These are phyloP conservation scores for Erebia aethiops DNA, from an alignment of 2,888 invertebrate species.

Conservation along the genomic window DNA sequence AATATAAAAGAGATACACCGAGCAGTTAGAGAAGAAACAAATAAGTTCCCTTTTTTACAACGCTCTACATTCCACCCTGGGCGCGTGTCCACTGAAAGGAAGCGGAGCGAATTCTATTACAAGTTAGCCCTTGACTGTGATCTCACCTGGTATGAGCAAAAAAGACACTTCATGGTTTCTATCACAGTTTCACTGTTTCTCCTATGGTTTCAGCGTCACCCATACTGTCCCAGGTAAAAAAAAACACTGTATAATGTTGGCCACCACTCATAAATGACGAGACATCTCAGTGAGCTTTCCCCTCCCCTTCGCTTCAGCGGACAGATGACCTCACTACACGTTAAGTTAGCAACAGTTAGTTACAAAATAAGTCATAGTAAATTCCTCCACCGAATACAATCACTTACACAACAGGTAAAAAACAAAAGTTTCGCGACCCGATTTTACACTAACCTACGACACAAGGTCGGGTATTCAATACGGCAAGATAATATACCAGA, in stretches of 20 bases:
- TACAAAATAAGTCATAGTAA: not conserved
- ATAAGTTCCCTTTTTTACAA: not conserved
- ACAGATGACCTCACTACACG: not conserved
- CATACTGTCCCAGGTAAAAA: too few species aligned
- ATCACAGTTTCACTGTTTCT: too few species aligned
- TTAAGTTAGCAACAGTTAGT: not conserved
- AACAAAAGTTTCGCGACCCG: not conserved
- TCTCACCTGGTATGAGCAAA: too few species aligned
- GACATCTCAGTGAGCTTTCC: too few species aligned
- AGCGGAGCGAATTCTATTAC: too few species aligned
- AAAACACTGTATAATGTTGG: too few species aligned
- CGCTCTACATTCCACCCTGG: not conserved
- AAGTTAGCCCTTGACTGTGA: too few species aligned
- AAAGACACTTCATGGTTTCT: too few species aligned
- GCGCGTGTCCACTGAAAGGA: too few species aligned
- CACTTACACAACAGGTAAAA: not conserved
- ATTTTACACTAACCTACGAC: not conserved
- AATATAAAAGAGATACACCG: not conserved
- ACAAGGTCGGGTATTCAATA: not conserved
- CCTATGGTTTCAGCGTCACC: too few species aligned
- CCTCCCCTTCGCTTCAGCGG: too few species aligned
- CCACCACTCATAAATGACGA: too few species aligned
- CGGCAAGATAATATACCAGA: not conserved
- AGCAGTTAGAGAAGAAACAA: not conserved
- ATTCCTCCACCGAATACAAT: slow-evolving; percentile 1